phyloP scores from a whole-genome alignment of 2,113 vertebrate genomes.

The Hydrochoerus hydrochaeris region DNA sequence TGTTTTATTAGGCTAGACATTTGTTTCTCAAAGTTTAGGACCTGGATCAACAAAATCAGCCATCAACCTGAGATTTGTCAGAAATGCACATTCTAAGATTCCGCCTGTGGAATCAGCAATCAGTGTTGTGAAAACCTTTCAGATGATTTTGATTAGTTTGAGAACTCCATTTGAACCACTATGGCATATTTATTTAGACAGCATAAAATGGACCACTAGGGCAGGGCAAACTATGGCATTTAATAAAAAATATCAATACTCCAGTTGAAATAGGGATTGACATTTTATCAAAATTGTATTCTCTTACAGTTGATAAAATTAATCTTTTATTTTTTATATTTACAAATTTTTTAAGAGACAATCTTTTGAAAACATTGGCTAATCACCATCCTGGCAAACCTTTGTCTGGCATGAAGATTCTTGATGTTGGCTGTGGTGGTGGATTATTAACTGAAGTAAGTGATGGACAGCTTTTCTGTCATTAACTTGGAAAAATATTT shows the following conservation, averaged over 20 bases:
- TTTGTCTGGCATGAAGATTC: slow-evolving; percentile 90
- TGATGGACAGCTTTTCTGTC: background rate
- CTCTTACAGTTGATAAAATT: slow-evolving; percentile 37
- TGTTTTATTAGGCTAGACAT: background rate
- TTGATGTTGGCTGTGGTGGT: slow-evolving; percentile 97
- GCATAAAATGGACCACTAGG: background rate
- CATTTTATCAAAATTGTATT: slow-evolving; percentile 23
- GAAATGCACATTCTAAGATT: background rate
- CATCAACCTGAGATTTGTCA: background rate
- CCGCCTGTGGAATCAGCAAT: background rate
- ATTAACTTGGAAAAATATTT: background rate
- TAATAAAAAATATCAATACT: background rate
- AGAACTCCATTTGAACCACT: background rate
- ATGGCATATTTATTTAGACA: background rate
- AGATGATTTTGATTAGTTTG: background rate
- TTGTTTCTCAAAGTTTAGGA: background rate
- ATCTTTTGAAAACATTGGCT: slow-evolving; percentile 89
- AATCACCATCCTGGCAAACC: slow-evolving; percentile 89
- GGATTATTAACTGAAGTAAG: slow-evolving; percentile 95
- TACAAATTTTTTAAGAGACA: slow-evolving; percentile 89
- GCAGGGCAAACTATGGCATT: background rate
- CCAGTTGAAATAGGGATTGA: slow-evolving; percentile 33
- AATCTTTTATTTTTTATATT: slow-evolving; percentile 60
- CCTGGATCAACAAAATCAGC: background rate
- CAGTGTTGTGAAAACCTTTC: background rate